phyloP scores from a whole-genome alignment of 2,113 vertebrate genomes.

The Dasyornis broadbenti region DNA sequence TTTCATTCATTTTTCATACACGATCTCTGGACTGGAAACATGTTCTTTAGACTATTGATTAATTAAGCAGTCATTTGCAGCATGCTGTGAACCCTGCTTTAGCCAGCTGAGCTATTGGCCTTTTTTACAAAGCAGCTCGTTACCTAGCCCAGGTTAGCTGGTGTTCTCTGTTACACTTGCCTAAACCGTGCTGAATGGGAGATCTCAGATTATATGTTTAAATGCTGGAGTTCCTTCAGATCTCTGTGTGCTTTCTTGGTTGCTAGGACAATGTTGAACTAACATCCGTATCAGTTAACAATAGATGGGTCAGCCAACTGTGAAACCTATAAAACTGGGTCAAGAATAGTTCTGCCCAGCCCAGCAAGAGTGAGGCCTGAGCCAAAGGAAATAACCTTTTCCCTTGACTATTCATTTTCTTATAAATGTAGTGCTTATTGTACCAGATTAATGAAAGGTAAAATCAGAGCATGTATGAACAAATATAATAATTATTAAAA shows the following conservation, averaged over 20 bases:
- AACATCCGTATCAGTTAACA: constrained; percentile 26
- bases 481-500: constrained; percentile 39
- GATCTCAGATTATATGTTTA: not conserved
- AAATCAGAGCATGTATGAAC: constrained; percentile 15
- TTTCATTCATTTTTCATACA: not conserved
- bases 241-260: constrained; percentile 46
- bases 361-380: not conserved
- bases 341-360: constrained; percentile 40
- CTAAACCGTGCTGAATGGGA: not conserved
- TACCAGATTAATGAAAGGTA: constrained; percentile 2
- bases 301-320: constrained; percentile 41
- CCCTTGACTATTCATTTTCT: constrained; percentile 14
- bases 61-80: not conserved
- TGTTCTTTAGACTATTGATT: not conserved
- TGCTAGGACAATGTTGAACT: constrained; percentile 39
- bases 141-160: not conserved
- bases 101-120: not conserved
- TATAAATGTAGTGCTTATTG: constrained; percentile 4
- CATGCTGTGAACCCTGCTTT: not conserved
- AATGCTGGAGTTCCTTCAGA: constrained; percentile 3
- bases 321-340: constrained; percentile 45
- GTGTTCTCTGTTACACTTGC: not conserved
- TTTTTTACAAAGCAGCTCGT: not conserved
- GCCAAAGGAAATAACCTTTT: constrained; percentile 51
- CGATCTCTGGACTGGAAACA: fast-evolving